Conservation (phyloP, 92 coral and sea anemone genomes). For the Phymanthus crucifer region DNA sequence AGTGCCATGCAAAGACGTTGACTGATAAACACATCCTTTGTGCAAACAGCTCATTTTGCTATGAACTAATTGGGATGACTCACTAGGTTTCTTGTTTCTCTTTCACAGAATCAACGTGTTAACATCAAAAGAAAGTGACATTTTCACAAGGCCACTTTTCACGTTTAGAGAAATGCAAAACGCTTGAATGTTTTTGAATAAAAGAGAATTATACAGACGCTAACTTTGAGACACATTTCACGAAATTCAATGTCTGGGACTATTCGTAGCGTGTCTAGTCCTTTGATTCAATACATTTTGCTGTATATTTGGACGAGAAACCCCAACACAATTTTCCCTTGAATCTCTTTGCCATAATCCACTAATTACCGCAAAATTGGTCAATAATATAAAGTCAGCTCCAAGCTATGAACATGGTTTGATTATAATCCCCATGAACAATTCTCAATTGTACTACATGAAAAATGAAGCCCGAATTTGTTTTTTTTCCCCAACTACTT, state of each 20-base stretch:
- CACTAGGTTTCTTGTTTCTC: background rate
- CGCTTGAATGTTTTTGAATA: background rate
- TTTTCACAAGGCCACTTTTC: background rate
- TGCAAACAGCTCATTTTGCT: background rate
- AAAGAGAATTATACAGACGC: too few relatives aligned
- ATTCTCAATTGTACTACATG: background rate
- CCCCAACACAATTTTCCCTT: background rate
- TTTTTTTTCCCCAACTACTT: too few relatives aligned
- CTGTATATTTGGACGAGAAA: background rate
- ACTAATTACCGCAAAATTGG: background rate
- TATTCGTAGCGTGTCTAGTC: too few relatives aligned
- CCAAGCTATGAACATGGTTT: background rate
- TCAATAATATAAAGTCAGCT: background rate
- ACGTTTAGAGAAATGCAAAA: background rate
- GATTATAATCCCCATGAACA: background rate
- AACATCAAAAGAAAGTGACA: background rate
- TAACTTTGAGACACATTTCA: too few relatives aligned
- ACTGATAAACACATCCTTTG: slow-evolving; percentile 4
- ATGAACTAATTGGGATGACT: slow-evolving; percentile 7
- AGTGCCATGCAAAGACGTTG: slow-evolving; percentile 7
- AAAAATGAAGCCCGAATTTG: background rate
- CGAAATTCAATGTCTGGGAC: too few relatives aligned
- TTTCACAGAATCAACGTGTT: background rate
- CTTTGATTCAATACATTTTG: background rate
- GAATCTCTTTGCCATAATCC: background rate